Percentiles rank a stretch among this genome's conserved stretches.
Evolutionary conservation across 2,797 vertebrate genomes (phyloP).

Genomic region (Takifugu rubripes): DNA sequence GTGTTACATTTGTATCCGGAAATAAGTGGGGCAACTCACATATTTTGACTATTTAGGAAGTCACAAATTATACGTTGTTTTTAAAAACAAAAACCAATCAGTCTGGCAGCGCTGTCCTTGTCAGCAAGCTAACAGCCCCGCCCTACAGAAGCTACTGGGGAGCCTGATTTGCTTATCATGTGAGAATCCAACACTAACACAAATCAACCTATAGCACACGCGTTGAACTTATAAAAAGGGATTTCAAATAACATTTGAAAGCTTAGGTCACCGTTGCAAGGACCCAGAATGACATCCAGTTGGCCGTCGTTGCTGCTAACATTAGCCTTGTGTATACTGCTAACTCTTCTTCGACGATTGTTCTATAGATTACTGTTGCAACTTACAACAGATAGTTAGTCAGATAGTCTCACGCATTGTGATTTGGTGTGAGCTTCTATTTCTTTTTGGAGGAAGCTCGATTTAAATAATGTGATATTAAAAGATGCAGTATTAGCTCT

Average conservation of each 20-base stretch:
- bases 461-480: too few species aligned
- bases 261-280: too few species aligned
- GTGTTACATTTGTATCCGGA: too few species aligned
- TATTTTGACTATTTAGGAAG: too few species aligned
- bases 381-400: too few species aligned
- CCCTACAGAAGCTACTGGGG: slow-evolving; percentile 30
- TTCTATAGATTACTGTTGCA: background rate
- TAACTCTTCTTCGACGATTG: background rate
- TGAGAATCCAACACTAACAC: background rate
- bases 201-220: fast-evolving
- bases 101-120: slow-evolving; percentile 18
- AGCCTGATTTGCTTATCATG: slow-evolving; percentile 8
- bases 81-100: background rate
- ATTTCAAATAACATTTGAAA: background rate
- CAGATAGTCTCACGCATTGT: too few species aligned
- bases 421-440: too few species aligned
- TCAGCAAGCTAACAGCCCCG: slow-evolving; percentile 49
- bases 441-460: too few species aligned
- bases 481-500: slow-evolving; percentile 11
- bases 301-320: slow-evolving; percentile 23
- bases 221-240: background rate
- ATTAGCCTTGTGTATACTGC: slow-evolving; percentile 32
- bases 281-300: background rate
- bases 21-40: background rate
- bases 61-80: too few species aligned